Base-by-base conservation (phyloP, 2,888 invertebrate genomes). In the Sphaerophoria taeniata region DNA sequence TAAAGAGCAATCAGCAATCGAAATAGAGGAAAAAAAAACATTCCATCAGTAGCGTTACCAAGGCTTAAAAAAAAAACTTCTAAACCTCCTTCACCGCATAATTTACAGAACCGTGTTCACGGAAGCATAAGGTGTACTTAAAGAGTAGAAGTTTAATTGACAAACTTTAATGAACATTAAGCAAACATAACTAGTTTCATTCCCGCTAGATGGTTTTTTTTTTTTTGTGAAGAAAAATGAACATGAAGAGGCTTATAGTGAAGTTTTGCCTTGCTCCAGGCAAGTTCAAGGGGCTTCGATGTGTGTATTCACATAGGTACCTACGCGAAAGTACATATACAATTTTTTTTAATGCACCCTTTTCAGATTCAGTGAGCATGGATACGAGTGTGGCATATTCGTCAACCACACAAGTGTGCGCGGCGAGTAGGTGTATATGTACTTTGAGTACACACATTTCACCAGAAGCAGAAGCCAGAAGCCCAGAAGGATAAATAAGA, bases 141-240 rank as follows among this genome's bases (percentile, higher is more conserved):
- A 69, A 67, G 24, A 24, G 75, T 51, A 43, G 34, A 69, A 69
- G 69, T 76, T 76, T 76, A 69, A 76, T 76, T 76, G 76, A 76
- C 76, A 69, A 76, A 76, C 76, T 76, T 76, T 53, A 63, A 34
- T 67, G 47, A 58, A 60, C 53, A 65, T 55, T 74, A 45, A 65
- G 39, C 51, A 51, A 67, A 67, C 49, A 67, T 51, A 67, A 51
- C 34, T 51, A 67, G 51, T 51, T 65, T 24, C n/a, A 45, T 61
- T 6, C 6, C 24, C 24, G 24, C 24, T 24, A 24, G 1, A 24
- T 24, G 1, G 24, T 7, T 1, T 3, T 12, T 43, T 43, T 60
- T 24, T 24, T 34, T 60, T 3, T 6, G 4, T 31, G 4, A 6
- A 24, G 6, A 31, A 4, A 3, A 9, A 12, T 43, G 4, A 16